Conservation (phyloP, 2,113 vertebrate genomes). For the Pungitius pungitius region DNA sequence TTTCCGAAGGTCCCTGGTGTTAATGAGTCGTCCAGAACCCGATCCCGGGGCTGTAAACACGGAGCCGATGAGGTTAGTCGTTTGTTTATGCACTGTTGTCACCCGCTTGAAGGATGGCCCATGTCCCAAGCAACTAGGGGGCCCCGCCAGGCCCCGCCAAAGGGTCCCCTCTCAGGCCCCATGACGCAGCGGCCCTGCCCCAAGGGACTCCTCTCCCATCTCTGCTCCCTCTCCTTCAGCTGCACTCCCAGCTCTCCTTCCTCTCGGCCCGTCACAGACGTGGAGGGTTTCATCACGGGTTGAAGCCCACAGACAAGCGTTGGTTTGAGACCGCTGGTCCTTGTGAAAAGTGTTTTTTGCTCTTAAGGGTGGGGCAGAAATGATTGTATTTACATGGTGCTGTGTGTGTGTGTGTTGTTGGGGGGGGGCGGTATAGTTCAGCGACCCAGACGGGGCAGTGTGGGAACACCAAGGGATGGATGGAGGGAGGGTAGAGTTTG, state of each 20-base stretch:
- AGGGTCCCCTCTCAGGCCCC: conserved; percentile 31
- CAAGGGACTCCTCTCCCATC: conserved; percentile 28
- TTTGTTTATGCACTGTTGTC: conserved; percentile 75
- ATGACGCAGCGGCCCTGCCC: conserved; percentile 21
- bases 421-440: conserved; percentile 37
- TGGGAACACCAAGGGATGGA: conserved; percentile 81
- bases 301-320: conserved; percentile 9
- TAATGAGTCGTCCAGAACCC: conserved; percentile 69
- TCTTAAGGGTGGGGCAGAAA: background rate
- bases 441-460: conserved; percentile 74
- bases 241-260: background rate
- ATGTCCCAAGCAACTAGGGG: conserved; percentile 49
- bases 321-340: background rate
- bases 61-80: conserved; percentile 72
- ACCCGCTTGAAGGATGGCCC: conserved; percentile 72
- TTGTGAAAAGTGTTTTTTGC: conserved; percentile 2
- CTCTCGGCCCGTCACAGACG: conserved; percentile 15
- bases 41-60: conserved; percentile 63
- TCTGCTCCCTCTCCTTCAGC: conserved; percentile 13
- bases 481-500: conserved; percentile 51
- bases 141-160: conserved; percentile 39
- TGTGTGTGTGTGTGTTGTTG: conserved; percentile 11
- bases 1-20: conserved; percentile 64
- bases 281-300: conserved; percentile 28
- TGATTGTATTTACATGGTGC: conserved; percentile 8